A percentile compares a stretch with the other conserved stretches of the same genome.
These are phyloP conservation scores for Netelia virgata DNA, from an alignment of 2,888 invertebrate species.

Conservation along the genomic window DNA sequence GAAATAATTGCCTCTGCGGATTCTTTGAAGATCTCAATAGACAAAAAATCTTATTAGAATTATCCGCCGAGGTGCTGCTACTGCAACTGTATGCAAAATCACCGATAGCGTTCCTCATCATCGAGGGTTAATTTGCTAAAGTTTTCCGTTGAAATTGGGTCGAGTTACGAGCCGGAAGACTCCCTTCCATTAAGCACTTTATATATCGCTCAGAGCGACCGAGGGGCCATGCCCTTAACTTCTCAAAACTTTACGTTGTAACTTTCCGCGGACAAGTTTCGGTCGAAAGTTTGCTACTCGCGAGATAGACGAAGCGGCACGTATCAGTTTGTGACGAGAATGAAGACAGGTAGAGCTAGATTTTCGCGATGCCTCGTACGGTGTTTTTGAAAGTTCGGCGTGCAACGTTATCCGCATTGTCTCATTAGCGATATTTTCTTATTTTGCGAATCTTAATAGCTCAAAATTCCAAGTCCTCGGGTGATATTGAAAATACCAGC, in stretches of 20 bases:
- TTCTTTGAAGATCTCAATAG: no score
- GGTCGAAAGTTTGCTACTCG: conserved; percentile 33
- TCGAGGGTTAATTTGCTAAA: conserved; percentile 53
- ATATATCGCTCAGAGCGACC: conserved; percentile 36
- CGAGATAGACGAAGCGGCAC: conserved; percentile 30
- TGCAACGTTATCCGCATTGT: neutral
- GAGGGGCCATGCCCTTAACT: conserved; percentile 28
- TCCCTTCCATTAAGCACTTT: conserved; percentile 49
- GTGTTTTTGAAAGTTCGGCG: neutral
- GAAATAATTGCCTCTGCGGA: neutral
- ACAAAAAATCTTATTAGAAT: neutral
- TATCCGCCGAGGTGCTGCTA: neutral
- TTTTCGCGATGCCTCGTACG: neutral
- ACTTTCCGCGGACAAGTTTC: conserved; percentile 47
- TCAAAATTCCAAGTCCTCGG: neutral
- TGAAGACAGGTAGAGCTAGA: conserved; percentile 12
- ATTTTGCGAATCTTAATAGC: neutral
- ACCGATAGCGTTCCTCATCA: conserved; percentile 16
- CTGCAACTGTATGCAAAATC: conserved; percentile 21
- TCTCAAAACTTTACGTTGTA: conserved; percentile 42
- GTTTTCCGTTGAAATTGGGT: conserved; percentile 59
- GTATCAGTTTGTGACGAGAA: conserved; percentile 40
- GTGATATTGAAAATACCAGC: no score
- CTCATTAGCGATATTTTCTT: neutral
- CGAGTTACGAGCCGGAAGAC: conserved; percentile 50